Evolutionary conservation across 2,113 vertebrate species (phyloP).

Genomic region (Grallaria varia): DNA sequence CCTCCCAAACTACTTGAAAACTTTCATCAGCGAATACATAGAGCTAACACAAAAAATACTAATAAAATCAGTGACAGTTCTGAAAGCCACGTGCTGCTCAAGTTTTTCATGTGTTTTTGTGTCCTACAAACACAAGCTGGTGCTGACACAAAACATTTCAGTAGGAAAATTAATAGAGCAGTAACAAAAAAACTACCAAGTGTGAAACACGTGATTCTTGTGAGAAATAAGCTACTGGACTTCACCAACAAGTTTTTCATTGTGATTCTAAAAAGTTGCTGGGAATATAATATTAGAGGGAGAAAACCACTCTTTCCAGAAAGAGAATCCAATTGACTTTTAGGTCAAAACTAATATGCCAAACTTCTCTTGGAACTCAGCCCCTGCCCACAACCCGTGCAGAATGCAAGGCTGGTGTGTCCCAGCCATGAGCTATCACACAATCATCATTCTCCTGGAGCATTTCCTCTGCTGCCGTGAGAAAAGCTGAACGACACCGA

Average conservation of each 20-base stretch:
- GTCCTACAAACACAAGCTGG: not conserved
- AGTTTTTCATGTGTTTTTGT: not conserved
- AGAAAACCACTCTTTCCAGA: not conserved
- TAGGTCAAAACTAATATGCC: not conserved
- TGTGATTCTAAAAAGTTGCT: not conserved
- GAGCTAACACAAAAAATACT: not conserved
- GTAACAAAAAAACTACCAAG: not conserved
- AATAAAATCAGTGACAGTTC: not conserved
- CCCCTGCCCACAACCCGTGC: not conserved
- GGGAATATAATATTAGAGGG: not conserved
- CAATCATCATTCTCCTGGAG: accelerated
- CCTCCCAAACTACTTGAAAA: not conserved
- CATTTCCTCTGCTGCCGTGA: not conserved
- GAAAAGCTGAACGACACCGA: accelerated
- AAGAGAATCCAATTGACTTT: not conserved
- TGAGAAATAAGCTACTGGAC: not conserved
- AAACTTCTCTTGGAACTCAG: not conserved
- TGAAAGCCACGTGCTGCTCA: not conserved
- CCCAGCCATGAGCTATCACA: not conserved
- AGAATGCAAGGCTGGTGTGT: not conserved
- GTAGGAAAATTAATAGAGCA: not conserved
- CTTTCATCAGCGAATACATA: not conserved
- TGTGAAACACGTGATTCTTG: not conserved
- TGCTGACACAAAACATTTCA: not conserved
- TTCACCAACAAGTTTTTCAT: not conserved